These are phyloP conservation scores for Crocodylus rhombifer DNA, from an alignment of 2,797 vertebrate species.

Conservation along the genomic window DNA sequence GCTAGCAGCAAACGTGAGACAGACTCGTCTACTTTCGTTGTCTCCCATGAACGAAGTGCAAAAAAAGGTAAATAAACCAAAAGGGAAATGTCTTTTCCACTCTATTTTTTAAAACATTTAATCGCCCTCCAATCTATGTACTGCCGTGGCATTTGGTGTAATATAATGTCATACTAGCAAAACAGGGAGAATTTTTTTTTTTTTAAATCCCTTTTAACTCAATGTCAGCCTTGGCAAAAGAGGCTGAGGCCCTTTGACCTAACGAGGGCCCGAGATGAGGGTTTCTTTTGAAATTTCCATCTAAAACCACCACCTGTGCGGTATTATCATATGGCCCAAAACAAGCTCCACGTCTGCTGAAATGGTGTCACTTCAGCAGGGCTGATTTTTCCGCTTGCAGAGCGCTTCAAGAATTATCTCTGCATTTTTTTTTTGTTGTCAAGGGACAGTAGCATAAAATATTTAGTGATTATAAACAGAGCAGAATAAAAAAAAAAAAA, in stretches of 20 bases:
- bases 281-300: not conserved
- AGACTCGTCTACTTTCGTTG: not conserved
- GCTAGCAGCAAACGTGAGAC: not conserved
- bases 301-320: not conserved
- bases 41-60: not conserved
- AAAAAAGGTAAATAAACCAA: not conserved
- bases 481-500: conserved; percentile 33
- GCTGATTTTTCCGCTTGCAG: not conserved
- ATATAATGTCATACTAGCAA: not conserved
- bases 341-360: not conserved
- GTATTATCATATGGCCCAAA: not conserved
- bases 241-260: not conserved
- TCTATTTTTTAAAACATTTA: not conserved
- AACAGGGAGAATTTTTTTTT: accelerated
- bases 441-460: not conserved
- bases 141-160: not conserved
- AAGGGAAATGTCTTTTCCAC: not conserved
- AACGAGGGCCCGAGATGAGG: not conserved
- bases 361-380: not conserved
- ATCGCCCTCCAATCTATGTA: accelerated
- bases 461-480: conserved; percentile 60
- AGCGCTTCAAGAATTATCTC: not conserved
- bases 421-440: conserved; percentile 5
- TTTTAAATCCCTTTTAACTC: not conserved
- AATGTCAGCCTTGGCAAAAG: not conserved